phyloP scores from a whole-genome alignment of 2,113 vertebrate species.

The Sinocyclocheilus maitianheensis region DNA sequence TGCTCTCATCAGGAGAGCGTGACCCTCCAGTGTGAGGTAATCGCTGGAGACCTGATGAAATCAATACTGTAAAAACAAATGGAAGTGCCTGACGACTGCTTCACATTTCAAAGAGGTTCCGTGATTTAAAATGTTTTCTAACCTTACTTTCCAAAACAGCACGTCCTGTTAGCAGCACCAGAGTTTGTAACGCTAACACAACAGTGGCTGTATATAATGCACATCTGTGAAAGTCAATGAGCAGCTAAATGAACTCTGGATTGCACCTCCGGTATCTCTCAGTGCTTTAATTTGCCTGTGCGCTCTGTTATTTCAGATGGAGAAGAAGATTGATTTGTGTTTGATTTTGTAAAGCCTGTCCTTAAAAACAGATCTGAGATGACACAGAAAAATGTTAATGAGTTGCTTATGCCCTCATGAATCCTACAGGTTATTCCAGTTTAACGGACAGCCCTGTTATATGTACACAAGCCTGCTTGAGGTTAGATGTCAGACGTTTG shows the following conservation, averaged over 20 bases:
- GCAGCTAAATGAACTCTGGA: too few species aligned
- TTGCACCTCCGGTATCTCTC: too few species aligned
- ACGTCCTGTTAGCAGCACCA: too few species aligned
- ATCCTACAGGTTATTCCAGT: constrained; percentile 39
- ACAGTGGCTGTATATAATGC: too few species aligned
- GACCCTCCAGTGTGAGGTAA: constrained; percentile 47
- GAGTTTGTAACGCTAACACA: too few species aligned
- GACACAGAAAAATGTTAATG: constrained; percentile 17
- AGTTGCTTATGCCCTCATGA: not conserved
- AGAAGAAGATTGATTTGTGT: not conserved
- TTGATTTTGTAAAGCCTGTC: not conserved
- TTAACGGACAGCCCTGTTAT: not conserved
- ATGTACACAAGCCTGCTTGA: not conserved
- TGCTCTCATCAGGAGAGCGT: not conserved
- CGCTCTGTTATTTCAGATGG: not conserved
- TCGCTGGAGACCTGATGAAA: constrained; percentile 53
- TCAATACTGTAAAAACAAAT: constrained; percentile 55
- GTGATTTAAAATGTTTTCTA: not conserved
- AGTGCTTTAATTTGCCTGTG: too few species aligned
- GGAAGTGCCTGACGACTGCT: not conserved
- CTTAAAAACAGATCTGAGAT: not conserved
- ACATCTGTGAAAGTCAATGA: too few species aligned
- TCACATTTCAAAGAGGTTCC: constrained; percentile 46
- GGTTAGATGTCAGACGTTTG: not conserved
- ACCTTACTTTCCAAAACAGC: not conserved